phyloP scores from a whole-genome alignment of 2,113 vertebrate species.

The Ophthalmolycus amberensis region DNA sequence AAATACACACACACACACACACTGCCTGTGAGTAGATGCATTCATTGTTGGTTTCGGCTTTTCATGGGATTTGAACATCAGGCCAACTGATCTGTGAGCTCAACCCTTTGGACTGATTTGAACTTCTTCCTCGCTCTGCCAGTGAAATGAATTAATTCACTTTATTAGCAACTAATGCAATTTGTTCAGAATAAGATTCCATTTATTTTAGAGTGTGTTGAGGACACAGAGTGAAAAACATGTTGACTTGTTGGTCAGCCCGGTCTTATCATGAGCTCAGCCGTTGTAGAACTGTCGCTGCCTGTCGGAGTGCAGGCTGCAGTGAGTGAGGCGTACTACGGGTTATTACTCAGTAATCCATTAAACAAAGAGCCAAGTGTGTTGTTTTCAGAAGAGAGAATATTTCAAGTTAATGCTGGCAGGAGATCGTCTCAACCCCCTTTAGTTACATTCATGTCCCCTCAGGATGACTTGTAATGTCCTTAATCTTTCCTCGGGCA shows the following conservation, averaged over 20 bases:
- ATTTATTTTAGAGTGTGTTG: neutral
- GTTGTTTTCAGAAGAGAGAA: conserved; percentile 6
- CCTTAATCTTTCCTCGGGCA: too few relatives aligned
- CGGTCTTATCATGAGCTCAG: neutral
- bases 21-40: too few relatives aligned
- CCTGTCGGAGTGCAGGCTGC: too few relatives aligned
- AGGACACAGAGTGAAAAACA: neutral
- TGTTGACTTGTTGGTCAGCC: neutral
- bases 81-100: neutral
- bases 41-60: neutral
- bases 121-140: neutral
- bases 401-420: neutral
- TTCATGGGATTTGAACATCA: neutral
- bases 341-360: neutral
- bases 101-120: neutral
- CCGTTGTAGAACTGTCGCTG: neutral
- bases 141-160: neutral
- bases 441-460: too few relatives aligned
- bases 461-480: neutral
- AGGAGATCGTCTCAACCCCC: neutral
- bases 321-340: too few relatives aligned
- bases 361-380: neutral
- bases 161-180: neutral
- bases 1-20: too few relatives aligned
- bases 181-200: neutral